phyloP scores from a whole-genome alignment of 2,888 invertebrate species.

The Agriotes lineatus region DNA sequence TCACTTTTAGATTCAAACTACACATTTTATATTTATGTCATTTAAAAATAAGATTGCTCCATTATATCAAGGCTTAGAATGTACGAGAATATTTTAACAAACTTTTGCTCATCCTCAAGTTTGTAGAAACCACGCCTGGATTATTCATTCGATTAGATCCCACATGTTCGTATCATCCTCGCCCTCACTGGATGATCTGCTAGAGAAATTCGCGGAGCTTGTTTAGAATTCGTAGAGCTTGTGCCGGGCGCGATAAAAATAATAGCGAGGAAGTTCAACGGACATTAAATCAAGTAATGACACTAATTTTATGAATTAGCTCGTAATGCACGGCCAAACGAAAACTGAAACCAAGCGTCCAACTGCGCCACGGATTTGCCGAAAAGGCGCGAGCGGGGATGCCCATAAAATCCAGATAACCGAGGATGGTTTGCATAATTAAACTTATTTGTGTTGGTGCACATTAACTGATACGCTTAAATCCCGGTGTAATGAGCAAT shows the following conservation, averaged over 20 bases:
- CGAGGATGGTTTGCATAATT: slow-evolving; percentile 23
- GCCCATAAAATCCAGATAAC: not conserved
- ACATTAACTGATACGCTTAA: slow-evolving; percentile 37
- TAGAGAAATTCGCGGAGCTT: slow-evolving; percentile 3
- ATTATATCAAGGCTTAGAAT: no score
- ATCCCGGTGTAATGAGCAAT: slow-evolving; percentile 43
- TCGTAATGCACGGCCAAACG: not conserved
- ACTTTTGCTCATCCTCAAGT: no score
- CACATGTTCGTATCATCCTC: no score
- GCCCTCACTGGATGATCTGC: not conserved
- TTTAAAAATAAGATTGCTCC: no score
- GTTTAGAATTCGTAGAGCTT: slow-evolving; percentile 3
- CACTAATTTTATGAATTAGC: slow-evolving; percentile 40
- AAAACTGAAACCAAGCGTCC: not conserved
- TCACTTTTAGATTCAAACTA: no score
- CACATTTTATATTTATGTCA: no score
- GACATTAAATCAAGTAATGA: slow-evolving; percentile 44
- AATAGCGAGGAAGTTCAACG: slow-evolving; percentile 42
- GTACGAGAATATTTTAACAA: no score
- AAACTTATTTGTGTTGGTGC: slow-evolving; percentile 38
- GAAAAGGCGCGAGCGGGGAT: not conserved
- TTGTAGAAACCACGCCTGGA: no score
- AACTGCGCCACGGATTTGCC: not conserved
- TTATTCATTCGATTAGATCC: no score
- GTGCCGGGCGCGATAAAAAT: slow-evolving; percentile 6